phyloP scores from a whole-genome alignment of 2,888 invertebrate species.

The Synergus laeviventris region DNA sequence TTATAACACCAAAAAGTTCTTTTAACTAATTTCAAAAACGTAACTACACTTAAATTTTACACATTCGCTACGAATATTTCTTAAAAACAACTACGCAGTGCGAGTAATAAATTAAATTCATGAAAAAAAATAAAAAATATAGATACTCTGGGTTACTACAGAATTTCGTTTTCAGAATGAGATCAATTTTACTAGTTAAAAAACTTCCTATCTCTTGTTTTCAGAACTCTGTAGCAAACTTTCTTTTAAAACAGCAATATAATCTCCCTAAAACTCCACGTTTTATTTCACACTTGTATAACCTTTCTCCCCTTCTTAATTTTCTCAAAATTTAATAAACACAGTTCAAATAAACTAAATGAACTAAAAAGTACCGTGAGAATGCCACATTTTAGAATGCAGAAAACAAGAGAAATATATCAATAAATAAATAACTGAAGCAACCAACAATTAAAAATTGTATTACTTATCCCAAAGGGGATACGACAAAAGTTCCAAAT shows the following conservation, averaged over 20 bases:
- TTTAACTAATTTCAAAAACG: conserved; percentile 42
- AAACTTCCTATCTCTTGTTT: too few relatives aligned
- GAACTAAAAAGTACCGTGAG: background rate
- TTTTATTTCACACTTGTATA: too few relatives aligned
- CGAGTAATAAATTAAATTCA: background rate
- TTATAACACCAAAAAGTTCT: conserved; percentile 29
- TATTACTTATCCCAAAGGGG: background rate
- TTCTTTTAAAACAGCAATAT: too few relatives aligned
- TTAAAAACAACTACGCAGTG: background rate
- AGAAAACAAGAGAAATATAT: background rate
- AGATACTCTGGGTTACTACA: too few relatives aligned
- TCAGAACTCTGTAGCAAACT: too few relatives aligned
- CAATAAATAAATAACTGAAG: too few relatives aligned
- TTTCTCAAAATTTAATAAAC: background rate
- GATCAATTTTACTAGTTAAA: too few relatives aligned
- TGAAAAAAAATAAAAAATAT: background rate
- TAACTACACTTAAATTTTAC: conserved; percentile 28
- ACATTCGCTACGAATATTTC: background rate
- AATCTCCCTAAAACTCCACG: too few relatives aligned
- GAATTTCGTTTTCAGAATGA: too few relatives aligned
- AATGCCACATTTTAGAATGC: background rate
- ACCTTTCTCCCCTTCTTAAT: background rate
- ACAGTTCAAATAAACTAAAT: background rate
- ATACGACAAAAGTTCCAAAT: background rate
- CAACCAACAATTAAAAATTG: background rate